Evolutionary conservation across 2,797 vertebrate genomes (phyloP).

Genomic region (Denticeps clupeoides): DNA sequence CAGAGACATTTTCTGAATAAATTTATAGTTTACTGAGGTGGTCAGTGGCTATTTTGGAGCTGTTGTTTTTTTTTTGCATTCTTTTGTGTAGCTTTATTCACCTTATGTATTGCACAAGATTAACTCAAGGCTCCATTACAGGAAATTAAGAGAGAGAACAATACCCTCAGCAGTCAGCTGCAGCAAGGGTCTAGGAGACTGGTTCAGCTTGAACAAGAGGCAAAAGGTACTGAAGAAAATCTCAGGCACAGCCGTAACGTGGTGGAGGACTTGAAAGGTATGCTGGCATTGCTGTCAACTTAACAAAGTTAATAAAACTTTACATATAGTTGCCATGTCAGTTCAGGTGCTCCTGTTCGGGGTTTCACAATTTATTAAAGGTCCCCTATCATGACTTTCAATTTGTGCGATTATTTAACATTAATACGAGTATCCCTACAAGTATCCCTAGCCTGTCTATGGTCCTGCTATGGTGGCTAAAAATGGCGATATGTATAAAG

Average conservation of each 20-base stretch:
- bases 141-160: slow-evolving; percentile 71
- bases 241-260: slow-evolving; percentile 63
- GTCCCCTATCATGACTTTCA: too few relatives aligned
- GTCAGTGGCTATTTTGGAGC: neutral
- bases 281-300: slow-evolving; percentile 9
- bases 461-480: too few relatives aligned
- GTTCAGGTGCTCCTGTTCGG: too few relatives aligned
- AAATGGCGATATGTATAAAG: too few relatives aligned
- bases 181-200: slow-evolving; percentile 60
- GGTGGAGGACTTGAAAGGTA: slow-evolving; percentile 75
- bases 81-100: neutral
- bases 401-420: too few relatives aligned
- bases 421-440: too few relatives aligned
- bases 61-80: neutral
- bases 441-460: too few relatives aligned
- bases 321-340: too few relatives aligned
- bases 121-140: slow-evolving; percentile 33
- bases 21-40: too few relatives aligned
- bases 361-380: neutral
- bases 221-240: slow-evolving; percentile 51
- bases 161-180: slow-evolving; percentile 50
- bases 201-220: slow-evolving; percentile 68
- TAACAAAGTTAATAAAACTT: too few relatives aligned
- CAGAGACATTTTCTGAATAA: too few relatives aligned
- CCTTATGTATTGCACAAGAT: neutral